Evolutionary conservation across 2,888 invertebrate species (phyloP), one percentile per base, ranked within the genome.

Genomic region (Macaria notata): DNA sequence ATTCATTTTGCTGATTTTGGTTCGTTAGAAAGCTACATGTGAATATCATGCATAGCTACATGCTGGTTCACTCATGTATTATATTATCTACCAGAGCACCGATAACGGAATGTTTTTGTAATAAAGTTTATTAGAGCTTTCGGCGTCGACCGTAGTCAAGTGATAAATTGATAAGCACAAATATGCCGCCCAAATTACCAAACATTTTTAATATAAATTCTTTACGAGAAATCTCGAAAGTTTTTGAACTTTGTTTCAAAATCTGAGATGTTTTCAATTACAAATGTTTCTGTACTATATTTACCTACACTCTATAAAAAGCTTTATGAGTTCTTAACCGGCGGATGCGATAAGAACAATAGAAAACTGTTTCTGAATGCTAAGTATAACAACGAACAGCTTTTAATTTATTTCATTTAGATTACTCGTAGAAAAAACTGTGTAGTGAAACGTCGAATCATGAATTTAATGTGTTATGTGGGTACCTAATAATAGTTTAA

Each of bases 71-170:
- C 41, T 1, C 41, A 41, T 41, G n/a, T 41, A 4, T 5, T 41
- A 41, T 41, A 54, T 46, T 54, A 55, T 52, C 42, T 55, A 52
- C 31, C 43, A 30, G 38, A 54, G 44, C 38, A 52, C 9, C 50
- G 46, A 59, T 48, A 54, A 49, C 7, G n/a, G 19, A 56, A 47
- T 52, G 45, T 47, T 54, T 52, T 46, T 7, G 49, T 46, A 50
- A 59, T 59, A 54, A 54, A 45, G 47, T 41, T 50, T 50, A 58
- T 58, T 58, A 47, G 46, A 47, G 47, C 41, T 59, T 30, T 53
- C 54, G 50, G 53, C 54, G 9, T 33, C 50, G 44, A 31, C 46
- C 39, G 31, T 29, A 49, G 19, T 19, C 19, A 19, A 19, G 46
- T 29, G 54, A 59, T 44, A 50, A 44, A 41, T 49, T 49, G 50